These are phyloP conservation scores for Phoxinus phoxinus DNA, from an alignment of 2,113 vertebrate genomes.

Conservation along the genomic window DNA sequence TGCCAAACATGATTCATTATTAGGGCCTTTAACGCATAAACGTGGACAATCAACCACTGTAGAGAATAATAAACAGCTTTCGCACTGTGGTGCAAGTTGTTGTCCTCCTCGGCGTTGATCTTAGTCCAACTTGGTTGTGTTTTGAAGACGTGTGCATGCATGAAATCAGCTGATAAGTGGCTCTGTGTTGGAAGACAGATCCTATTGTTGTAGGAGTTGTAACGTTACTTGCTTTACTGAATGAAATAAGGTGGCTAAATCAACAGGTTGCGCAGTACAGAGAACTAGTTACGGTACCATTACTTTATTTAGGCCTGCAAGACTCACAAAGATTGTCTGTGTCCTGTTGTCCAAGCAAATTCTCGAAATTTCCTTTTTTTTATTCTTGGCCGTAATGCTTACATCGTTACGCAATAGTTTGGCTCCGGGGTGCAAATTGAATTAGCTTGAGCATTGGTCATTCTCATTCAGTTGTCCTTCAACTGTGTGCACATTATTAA, in stretches of 20 bases:
- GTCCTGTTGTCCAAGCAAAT: conserved; percentile 1
- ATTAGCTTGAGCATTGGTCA: background rate
- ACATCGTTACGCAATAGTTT: conserved; percentile 8
- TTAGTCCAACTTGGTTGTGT: background rate
- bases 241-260: conserved; percentile 1
- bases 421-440: background rate
- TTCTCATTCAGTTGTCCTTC: background rate
- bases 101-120: background rate
- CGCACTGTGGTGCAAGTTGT: background rate
- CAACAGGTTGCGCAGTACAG: conserved; percentile 29
- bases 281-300: background rate
- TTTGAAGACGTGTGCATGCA: background rate
- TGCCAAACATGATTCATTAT: background rate
- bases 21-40: background rate
- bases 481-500: background rate
- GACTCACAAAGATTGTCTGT: conserved; percentile 3
- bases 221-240: background rate
- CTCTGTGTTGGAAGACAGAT: background rate
- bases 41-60: background rate
- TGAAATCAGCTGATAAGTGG: background rate
- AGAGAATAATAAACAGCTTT: background rate
- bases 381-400: conserved; percentile 14
- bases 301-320: conserved; percentile 6
- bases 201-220: background rate
- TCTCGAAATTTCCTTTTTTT: background rate